Evolutionary conservation across 2,113 vertebrate genomes (phyloP).

Genomic region (Meleagris gallopavo): DNA sequence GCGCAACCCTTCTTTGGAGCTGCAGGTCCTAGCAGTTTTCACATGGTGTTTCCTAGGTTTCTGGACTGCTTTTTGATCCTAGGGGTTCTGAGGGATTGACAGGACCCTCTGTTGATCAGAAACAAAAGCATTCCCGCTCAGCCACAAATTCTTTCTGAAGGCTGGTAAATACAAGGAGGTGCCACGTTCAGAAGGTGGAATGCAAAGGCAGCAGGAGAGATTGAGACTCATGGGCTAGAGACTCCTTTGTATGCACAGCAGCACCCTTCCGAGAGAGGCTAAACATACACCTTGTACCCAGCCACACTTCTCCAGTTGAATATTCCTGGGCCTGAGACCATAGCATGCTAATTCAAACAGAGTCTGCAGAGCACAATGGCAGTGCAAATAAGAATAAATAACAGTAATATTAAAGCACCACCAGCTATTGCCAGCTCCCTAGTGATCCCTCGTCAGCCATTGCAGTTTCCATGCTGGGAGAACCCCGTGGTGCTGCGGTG

Average conservation of each 20-base stretch:
- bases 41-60: background rate
- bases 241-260: background rate
- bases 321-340: background rate
- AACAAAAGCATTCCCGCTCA: background rate
- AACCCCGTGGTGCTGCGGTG: background rate
- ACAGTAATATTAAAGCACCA: slow-evolving; percentile 35
- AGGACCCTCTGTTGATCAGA: background rate
- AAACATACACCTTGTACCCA: background rate
- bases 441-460: slow-evolving; percentile 39
- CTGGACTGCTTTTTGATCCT: background rate
- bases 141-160: background rate
- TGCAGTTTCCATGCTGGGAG: background rate
- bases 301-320: background rate
- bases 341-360: background rate
- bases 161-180: background rate
- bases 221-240: background rate
- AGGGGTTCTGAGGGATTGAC: accelerated
- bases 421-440: background rate
- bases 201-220: background rate
- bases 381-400: slow-evolving; percentile 69
- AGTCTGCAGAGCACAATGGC: background rate
- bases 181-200: background rate
- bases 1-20: background rate
- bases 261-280: background rate
- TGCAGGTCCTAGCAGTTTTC: background rate